Conservation (phyloP, 35 echinoderm and acorn worm species). For the Apostichopus parvimensis region DNA sequence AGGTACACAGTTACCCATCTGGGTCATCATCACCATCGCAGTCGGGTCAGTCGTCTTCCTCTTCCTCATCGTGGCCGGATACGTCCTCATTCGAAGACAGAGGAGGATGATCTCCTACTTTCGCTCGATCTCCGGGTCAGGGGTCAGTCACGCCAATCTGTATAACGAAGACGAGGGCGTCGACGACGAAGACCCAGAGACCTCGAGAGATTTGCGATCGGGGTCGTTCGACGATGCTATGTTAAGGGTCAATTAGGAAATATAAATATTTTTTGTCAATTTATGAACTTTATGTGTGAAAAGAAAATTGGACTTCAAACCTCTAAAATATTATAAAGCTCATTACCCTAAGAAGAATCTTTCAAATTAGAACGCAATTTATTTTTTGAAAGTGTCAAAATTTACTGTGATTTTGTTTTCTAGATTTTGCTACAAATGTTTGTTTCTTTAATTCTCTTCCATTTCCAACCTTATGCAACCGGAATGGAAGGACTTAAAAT, state of each 20-base stretch:
- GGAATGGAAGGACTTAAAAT: too few species aligned
- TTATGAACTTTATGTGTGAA: too few species aligned
- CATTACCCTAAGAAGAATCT: not conserved
- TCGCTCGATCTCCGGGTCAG: slow-evolving; percentile 39
- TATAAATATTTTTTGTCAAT: not conserved
- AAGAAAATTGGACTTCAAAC: too few species aligned
- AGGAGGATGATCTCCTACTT: slow-evolving; percentile 54
- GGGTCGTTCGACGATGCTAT: slow-evolving; percentile 50
- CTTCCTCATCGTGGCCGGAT: slow-evolving; percentile 2
- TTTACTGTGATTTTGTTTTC: not conserved
- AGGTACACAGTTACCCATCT: not conserved
- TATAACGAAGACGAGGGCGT: slow-evolving; percentile 47
- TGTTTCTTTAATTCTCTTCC: not conserved
- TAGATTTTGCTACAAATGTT: not conserved
- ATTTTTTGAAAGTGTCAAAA: not conserved
- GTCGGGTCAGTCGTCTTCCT: not conserved
- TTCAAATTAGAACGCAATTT: not conserved
- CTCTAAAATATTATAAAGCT: too few species aligned
- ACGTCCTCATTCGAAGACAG: slow-evolving; percentile 43
- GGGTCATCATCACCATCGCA: slow-evolving; percentile 35
- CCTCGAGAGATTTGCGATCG: slow-evolving; percentile 1
- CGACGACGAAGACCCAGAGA: not conserved
- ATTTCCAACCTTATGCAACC: not conserved
- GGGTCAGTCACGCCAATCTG: slow-evolving; percentile 35
- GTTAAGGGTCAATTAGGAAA: slow-evolving; percentile 37